Conservation (phyloP, 1,140 invertebrate genomes). For the Drosophila parabipectinata region DNA sequence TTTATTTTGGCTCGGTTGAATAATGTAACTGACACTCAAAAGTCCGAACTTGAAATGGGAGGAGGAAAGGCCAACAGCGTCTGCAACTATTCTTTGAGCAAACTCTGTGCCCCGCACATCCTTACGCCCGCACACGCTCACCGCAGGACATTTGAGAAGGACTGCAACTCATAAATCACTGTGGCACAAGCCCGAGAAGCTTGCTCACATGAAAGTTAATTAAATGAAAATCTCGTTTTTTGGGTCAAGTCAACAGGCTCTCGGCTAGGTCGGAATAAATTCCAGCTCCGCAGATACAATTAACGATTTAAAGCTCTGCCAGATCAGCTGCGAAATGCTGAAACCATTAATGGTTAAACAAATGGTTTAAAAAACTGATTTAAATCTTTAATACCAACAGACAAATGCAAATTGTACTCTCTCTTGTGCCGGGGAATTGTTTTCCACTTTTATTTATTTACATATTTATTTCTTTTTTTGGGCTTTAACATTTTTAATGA, state of each 20-base stretch:
- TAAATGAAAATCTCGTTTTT: conserved; percentile 55
- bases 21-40: conserved; percentile 43
- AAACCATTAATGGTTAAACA: conserved; percentile 40
- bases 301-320: conserved; percentile 19
- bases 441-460: conserved; percentile 9
- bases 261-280: conserved; percentile 29
- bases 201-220: conserved; percentile 52
- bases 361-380: conserved; percentile 14
- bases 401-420: conserved; percentile 12
- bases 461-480: conserved; percentile 5
- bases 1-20: conserved; percentile 32
- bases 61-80: conserved; percentile 11
- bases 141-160: conserved; percentile 34
- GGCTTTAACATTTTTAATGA: conserved; percentile 28
- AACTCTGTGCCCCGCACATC: conserved; percentile 31
- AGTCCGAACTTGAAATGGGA: neutral
- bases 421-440: conserved; percentile 12
- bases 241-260: conserved; percentile 19
- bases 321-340: conserved; percentile 32
- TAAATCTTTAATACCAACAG: conserved; percentile 26
- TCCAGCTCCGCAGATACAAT: conserved; percentile 19
- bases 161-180: conserved; percentile 42
- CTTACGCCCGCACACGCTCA: conserved; percentile 4
- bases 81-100: conserved; percentile 33
- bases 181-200: conserved; percentile 24